These are phyloP conservation scores for Phrynosoma blainvillii DNA, from an alignment of 2,113 vertebrate species.

Conservation along the genomic window DNA sequence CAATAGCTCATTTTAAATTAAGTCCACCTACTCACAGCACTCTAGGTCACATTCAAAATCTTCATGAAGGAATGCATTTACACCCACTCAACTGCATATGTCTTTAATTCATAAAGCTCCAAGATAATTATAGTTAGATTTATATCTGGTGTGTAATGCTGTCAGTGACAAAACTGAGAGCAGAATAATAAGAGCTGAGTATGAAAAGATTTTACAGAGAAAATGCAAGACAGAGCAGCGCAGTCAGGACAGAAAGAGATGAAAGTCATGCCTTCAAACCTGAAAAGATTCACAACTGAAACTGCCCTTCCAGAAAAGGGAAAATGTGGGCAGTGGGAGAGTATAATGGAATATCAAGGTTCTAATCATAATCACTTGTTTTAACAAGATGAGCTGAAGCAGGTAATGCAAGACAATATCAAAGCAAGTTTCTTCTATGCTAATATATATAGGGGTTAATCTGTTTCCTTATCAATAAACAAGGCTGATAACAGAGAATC, in stretches of 20 bases:
- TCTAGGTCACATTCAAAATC: not conserved
- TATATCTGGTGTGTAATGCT: not conserved
- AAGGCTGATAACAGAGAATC: not conserved
- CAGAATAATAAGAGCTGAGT: not conserved
- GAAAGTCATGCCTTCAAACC: not conserved
- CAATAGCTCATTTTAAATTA: constrained; percentile 2
- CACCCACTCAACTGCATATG: not conserved
- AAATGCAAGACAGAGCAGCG: not conserved
- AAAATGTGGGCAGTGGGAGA: not conserved
- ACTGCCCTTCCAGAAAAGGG: not conserved
- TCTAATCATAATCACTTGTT: not conserved
- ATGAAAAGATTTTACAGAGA: not conserved
- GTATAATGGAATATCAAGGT: not conserved
- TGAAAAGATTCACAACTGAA: not conserved
- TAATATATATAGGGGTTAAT: not conserved
- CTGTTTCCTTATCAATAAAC: not conserved
- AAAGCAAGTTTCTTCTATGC: not conserved
- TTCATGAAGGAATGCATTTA: not conserved
- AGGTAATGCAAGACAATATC: not conserved
- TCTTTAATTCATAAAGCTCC: not conserved
- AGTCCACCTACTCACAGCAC: not conserved
- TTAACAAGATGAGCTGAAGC: not conserved
- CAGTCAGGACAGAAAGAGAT: not conserved
- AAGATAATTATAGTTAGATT: not conserved
- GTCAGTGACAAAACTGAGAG: not conserved